A percentile compares a stretch with the other conserved stretches of the same genome.
Conservation (phyloP, 2,113 vertebrate genomes). For the Tenrec ecaudatus region DNA sequence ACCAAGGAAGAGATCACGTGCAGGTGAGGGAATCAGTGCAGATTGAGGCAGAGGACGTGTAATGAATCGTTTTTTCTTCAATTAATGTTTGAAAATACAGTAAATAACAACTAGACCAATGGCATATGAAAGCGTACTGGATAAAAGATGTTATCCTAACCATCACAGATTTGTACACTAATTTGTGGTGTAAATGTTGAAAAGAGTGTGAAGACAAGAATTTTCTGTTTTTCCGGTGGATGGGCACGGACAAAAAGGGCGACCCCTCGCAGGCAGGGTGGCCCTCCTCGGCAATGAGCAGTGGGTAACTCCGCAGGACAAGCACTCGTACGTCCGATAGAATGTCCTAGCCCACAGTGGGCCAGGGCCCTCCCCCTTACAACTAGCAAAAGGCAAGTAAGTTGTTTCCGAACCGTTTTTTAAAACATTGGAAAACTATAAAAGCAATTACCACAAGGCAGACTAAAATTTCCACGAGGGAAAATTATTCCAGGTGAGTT, state of each 20-base stretch:
- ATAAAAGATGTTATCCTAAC: not conserved
- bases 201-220: not conserved
- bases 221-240: not conserved
- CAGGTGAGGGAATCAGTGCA: not conserved
- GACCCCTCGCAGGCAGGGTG: no score
- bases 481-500: not conserved
- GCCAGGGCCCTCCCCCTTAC: not conserved
- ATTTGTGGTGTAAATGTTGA: not conserved
- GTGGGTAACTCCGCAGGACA: no score
- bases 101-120: not conserved
- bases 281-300: no score
- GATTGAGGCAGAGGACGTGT: not conserved
- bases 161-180: not conserved
- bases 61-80: not conserved
- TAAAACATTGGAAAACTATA: not conserved
- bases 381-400: not conserved
- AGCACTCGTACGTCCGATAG: not conserved
- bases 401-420: not conserved
- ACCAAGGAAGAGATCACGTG: conserved; percentile 6
- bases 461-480: not conserved
- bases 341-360: not conserved
- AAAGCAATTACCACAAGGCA: conserved; percentile 1
- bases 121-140: conserved; percentile 4
- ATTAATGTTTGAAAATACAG: conserved; percentile 20
- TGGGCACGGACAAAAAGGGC: no score